Base-by-base conservation (phyloP, 2,888 invertebrate species). In the Drosophila colorata region DNA sequence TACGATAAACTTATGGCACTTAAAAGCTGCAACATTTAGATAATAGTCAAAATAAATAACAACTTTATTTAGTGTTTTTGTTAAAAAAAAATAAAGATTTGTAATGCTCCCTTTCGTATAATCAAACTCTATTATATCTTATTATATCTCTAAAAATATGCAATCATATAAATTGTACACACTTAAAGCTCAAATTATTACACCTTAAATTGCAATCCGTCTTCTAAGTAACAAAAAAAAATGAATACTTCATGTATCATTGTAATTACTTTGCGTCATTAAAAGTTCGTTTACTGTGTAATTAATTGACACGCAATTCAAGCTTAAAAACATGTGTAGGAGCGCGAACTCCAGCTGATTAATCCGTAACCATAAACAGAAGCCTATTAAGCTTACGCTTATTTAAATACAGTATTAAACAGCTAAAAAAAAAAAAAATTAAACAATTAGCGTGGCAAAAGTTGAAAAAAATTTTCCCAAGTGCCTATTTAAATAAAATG, bases 241-340 rank as follows among this genome's bases (percentile, higher is more conserved):
- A 28, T 13, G 25, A 37, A 25, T 9, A 20, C 31, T 31, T 11
- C 31, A 40, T 8, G 48, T 18, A 31, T 31, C 25, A 4, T 20
- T 9, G 7, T 6, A 25, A 18, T 55, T 41, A 16, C 2, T 31
- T 40, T 14, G 57, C 33, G 25, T 55, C 16, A 18, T 35, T 55
- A 58, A 52, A n/a, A n/a, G 40, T 41, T 52, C 33, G 23, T 33
- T 41, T 51, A 14, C 23, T 18, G 23, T 25, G 23, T 11, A 40
- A 51, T 58, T 51, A 40, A 23, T 33, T 20, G 38, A 8, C 14
- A 48, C 14, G 28, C 13, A 31, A 9, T 51, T 38, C 14, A 51
- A 16, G 28, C 28, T 25, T 2, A 2, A 28, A 28, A 28, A 28
- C 28, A 48, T n/a, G 35, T 16, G 20, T 18, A 37, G 14, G 23